These are phyloP conservation scores for Macrochelys suwanniensis DNA, from an alignment of 2,797 vertebrate species.

Conservation along the genomic window DNA sequence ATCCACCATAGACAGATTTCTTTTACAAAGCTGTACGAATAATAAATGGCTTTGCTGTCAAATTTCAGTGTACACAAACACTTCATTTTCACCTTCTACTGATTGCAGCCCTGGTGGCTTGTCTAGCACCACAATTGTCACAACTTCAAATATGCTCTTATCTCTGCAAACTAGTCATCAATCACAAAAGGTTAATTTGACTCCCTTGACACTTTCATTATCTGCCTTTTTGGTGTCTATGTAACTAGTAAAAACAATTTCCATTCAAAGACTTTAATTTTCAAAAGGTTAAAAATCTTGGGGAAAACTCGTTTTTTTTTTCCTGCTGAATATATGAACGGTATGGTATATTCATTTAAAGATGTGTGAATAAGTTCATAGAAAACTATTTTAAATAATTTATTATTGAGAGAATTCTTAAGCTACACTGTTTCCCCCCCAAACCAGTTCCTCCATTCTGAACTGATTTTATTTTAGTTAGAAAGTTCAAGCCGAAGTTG, in stretches of 20 bases:
- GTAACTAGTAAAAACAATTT: slow-evolving; percentile 37
- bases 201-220: slow-evolving; percentile 46
- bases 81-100: slow-evolving; percentile 63
- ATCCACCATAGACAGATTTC: slow-evolving; percentile 49
- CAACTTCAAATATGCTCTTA: slow-evolving; percentile 48
- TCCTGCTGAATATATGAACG: background rate
- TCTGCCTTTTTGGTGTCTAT: slow-evolving; percentile 9
- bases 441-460: background rate
- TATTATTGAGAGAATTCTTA: slow-evolving; percentile 23
- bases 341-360: background rate
- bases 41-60: slow-evolving; percentile 52
- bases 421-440: background rate
- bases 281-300: background rate
- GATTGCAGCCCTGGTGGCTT: slow-evolving; percentile 55
- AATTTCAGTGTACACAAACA: slow-evolving; percentile 41
- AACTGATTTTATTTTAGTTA: slow-evolving; percentile 4
- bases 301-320: background rate
- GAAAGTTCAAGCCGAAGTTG: slow-evolving; percentile 9
- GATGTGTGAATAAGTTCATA: background rate
- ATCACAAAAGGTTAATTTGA: slow-evolving; percentile 63
- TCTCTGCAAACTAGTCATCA: background rate
- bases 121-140: slow-evolving; percentile 42
- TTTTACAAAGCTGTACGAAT: slow-evolving; percentile 46
- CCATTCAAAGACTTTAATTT: slow-evolving; percentile 30
- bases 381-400: slow-evolving; percentile 10